A percentile compares a stretch with the other conserved stretches of the same genome.
These are phyloP conservation scores for Gonatopus flavifemur DNA, from an alignment of 1,140 invertebrate species.

Conservation along the genomic window DNA sequence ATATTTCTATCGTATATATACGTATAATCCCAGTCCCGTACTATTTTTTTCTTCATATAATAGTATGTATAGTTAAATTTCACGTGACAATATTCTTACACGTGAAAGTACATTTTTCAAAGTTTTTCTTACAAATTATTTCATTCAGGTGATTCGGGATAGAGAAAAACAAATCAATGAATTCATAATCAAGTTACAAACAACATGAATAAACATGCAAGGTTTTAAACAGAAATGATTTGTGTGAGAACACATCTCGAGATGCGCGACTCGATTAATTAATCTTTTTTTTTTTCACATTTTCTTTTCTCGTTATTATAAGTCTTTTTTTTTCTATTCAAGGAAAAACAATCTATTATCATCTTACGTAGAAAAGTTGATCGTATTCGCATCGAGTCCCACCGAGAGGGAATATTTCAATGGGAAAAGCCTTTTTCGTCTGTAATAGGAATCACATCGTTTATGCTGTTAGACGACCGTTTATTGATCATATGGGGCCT, in stretches of 20 bases:
- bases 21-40: too few relatives aligned
- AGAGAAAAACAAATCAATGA: background rate
- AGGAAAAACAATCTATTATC: conserved; percentile 43
- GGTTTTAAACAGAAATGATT: too few relatives aligned
- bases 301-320: background rate
- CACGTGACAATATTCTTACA: conserved; percentile 2
- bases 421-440: background rate
- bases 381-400: conserved; percentile 26
- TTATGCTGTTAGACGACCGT: too few relatives aligned
- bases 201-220: too few relatives aligned
- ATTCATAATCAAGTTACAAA: too few relatives aligned
- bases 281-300: background rate
- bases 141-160: conserved; percentile 37
- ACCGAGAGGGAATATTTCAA: conserved; percentile 15
- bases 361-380: conserved; percentile 47
- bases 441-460: background rate
- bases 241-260: conserved; percentile 1
- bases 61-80: background rate
- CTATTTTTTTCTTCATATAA: too few relatives aligned
- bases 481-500: too few relatives aligned
- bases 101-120: background rate
- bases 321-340: conserved; percentile 18
- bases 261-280: conserved; percentile 7
- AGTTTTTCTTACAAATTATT: conserved; percentile 12
- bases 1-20: background rate